A percentile compares a stretch with the other conserved stretches of the same genome.
These are phyloP conservation scores for Stichopus chloronotus DNA, from an alignment of 35 echinoderm and acorn worm genomes.

Conservation along the genomic window DNA sequence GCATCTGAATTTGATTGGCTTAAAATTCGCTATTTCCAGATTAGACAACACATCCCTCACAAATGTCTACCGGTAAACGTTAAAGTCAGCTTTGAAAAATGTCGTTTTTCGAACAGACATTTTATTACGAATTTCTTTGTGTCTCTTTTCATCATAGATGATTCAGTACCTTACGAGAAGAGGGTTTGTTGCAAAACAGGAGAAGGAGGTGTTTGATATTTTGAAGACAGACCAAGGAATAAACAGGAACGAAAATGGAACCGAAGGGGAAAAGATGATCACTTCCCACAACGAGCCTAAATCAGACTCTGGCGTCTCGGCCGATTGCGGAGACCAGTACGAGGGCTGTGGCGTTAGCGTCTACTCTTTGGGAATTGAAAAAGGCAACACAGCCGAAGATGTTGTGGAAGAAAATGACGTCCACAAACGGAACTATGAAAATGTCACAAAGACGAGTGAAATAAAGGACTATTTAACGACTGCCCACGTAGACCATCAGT, in stretches of 20 bases:
- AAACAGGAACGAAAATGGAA: not conserved
- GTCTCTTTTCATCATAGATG: not conserved
- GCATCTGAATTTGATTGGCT: too few species aligned
- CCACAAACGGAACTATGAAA: too few species aligned
- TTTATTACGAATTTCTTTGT: not conserved
- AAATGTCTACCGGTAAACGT: too few species aligned
- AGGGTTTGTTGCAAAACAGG: not conserved
- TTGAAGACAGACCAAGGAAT: not conserved
- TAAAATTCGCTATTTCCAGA: too few species aligned
- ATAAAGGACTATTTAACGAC: too few species aligned
- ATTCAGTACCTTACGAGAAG: not conserved
- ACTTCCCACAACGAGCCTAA: not conserved
- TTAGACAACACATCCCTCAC: too few species aligned
- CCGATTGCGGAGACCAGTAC: not conserved
- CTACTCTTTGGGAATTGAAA: not conserved
- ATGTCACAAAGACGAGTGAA: too few species aligned
- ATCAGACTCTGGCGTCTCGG: not conserved
- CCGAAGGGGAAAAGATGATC: not conserved
- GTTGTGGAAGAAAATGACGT: not conserved
- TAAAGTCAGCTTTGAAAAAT: too few species aligned
- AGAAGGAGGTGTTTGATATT: not conserved
- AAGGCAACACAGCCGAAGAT: not conserved
- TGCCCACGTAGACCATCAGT: not conserved
- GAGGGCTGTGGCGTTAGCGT: not conserved
- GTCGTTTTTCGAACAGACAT: not conserved